Percentiles rank a stretch among this genome's conserved stretches.
These are phyloP conservation scores for Lithosia quadra DNA, from an alignment of 2,888 invertebrate species.

Conservation along the genomic window DNA sequence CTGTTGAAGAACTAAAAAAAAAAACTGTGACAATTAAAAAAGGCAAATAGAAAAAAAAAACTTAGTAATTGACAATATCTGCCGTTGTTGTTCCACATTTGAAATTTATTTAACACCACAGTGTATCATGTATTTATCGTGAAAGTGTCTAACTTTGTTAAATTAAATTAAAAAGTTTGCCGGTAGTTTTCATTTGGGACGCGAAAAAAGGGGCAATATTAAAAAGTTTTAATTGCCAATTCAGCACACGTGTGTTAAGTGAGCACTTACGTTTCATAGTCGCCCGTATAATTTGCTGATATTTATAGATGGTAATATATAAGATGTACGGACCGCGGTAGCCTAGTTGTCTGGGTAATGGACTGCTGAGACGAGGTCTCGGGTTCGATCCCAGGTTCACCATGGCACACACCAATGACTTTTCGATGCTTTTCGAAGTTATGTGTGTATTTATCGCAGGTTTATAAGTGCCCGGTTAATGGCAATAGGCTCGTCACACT, in stretches of 20 bases:
- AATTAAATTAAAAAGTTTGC: constrained; percentile 41
- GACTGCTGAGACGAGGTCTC: too few species aligned
- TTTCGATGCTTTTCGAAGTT: too few species aligned
- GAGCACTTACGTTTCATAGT: constrained; percentile 9
- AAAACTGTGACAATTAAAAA: background rate
- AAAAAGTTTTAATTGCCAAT: constrained; percentile 51
- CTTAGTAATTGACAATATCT: background rate
- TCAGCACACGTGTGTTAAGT: constrained; percentile 31
- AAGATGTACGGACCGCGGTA: too few species aligned
- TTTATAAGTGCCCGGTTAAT: too few species aligned
- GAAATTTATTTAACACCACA: constrained; percentile 12
- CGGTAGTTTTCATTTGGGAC: constrained; percentile 36
- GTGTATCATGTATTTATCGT: constrained; percentile 16
- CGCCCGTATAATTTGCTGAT: background rate
- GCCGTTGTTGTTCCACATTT: background rate
- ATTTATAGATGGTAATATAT: background rate
- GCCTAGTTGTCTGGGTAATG: too few species aligned
- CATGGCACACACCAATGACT: too few species aligned
- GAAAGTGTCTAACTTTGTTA: constrained; percentile 18
- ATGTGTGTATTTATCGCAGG: too few species aligned
- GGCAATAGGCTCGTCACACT: too few species aligned
- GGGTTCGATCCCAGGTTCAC: too few species aligned
- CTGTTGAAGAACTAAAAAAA: background rate
- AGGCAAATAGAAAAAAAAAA: background rate
- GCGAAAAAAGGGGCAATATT: constrained; percentile 36